Conservation (phyloP, 2,797 vertebrate genomes). For the Pseudocheirus occidentalis region DNA sequence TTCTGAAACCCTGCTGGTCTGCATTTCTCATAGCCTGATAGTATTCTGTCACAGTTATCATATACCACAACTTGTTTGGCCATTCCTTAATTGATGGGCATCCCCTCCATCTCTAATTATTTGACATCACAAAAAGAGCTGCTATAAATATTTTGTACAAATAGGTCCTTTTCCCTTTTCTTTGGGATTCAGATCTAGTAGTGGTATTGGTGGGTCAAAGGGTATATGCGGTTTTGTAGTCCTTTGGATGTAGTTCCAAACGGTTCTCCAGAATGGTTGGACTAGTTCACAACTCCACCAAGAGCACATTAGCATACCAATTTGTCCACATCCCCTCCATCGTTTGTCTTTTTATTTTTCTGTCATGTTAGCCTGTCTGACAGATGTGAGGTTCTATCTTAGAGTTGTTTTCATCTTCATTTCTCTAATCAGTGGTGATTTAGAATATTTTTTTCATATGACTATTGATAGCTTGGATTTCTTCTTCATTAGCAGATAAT, state of each 20-base stretch:
- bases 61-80: background rate
- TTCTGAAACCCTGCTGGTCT: background rate
- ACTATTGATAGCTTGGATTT: background rate
- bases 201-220: background rate
- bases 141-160: background rate
- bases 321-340: background rate
- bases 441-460: background rate
- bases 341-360: background rate
- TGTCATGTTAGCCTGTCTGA: background rate
- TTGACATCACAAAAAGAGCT: background rate
- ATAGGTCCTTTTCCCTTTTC: background rate
- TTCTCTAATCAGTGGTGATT: background rate
- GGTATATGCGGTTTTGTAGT: background rate
- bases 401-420: background rate
- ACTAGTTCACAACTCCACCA: background rate
- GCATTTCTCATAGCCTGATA: background rate
- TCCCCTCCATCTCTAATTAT: background rate
- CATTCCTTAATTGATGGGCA: background rate
- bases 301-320: background rate
- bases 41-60: background rate
- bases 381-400: background rate
- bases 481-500: background rate
- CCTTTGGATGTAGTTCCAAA: background rate
- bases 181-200: background rate
- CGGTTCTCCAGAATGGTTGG: background rate